A percentile compares a stretch with the other conserved stretches of the same genome.
Evolutionary conservation across 2,797 vertebrate species (phyloP).

Genomic region (Spinus olivaceus): DNA sequence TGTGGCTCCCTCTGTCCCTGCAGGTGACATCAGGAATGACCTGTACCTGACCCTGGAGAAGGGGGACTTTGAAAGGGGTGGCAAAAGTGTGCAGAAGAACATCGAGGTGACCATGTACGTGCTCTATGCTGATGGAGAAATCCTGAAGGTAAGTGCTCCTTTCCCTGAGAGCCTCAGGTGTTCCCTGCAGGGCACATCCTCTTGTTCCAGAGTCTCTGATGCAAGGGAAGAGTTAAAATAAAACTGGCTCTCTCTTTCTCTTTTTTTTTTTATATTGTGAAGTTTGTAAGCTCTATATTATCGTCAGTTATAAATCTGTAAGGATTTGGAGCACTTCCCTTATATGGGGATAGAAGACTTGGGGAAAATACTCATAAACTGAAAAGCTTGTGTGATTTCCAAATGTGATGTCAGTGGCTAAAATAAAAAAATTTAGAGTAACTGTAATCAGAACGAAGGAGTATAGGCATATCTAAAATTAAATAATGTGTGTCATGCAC

Average conservation of each 20-base stretch:
- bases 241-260: not conserved
- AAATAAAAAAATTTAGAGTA: not conserved
- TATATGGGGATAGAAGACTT: not conserved
- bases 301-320: not conserved
- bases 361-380: not conserved
- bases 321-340: not conserved
- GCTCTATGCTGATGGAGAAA: conserved; percentile 95
- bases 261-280: too few species aligned
- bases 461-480: not conserved
- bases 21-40: conserved; percentile 96
- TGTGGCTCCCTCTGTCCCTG: not conserved
- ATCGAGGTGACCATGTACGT: conserved; percentile 98
- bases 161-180: not conserved
- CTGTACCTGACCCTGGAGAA: conserved; percentile 94
- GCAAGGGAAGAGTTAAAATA: not conserved
- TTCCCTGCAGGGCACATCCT: not conserved
- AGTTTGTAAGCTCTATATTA: not conserved
- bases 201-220: not conserved
- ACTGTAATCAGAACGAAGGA: not conserved
- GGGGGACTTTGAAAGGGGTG: conserved; percentile 96
- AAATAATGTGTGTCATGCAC: not conserved
- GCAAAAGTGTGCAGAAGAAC: conserved; percentile 99
- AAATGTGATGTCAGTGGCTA: not conserved
- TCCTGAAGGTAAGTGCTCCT: conserved; percentile 84
- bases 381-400: not conserved